Evolutionary conservation across 2,113 vertebrate species (phyloP).

Genomic region (Brienomyrus longianalis): DNA sequence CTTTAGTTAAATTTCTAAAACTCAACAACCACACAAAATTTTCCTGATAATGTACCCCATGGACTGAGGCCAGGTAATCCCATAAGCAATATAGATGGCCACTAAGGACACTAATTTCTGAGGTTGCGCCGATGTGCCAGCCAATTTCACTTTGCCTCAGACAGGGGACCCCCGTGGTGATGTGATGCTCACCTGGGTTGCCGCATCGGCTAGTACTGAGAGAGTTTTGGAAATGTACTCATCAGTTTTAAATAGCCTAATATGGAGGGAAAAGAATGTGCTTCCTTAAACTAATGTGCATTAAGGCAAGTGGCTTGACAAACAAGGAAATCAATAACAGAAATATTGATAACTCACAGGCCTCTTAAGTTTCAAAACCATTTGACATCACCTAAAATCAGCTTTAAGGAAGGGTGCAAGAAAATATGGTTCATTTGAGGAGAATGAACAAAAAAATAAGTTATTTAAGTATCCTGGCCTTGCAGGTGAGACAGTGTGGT

Average conservation of each 20-base stretch:
- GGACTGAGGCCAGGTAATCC: not conserved
- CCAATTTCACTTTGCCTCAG: not conserved
- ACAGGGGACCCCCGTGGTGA: not conserved
- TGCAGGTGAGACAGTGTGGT: not conserved
- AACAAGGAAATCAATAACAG: not conserved
- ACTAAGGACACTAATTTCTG: not conserved
- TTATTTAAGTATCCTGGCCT: not conserved
- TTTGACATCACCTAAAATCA: not conserved
- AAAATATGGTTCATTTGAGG: not conserved
- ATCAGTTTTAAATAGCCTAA: not conserved
- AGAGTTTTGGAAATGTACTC: not conserved
- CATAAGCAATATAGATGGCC: not conserved
- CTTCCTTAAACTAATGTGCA: not conserved
- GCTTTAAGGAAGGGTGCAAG: not conserved
- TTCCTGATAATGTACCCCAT: not conserved
- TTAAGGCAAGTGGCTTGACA: not conserved
- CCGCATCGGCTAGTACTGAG: not conserved
- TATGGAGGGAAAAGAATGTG: not conserved
- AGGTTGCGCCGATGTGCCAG: not conserved
- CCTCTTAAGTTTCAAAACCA: not conserved
- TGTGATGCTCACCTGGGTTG: not conserved
- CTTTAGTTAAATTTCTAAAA: not conserved
- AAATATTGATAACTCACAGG: not conserved
- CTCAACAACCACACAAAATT: not conserved
- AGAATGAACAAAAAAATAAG: not conserved